Percentiles rank a stretch among this genome's conserved stretches.
phyloP scores from a whole-genome alignment of 2,113 vertebrate species.

The Trogon melanurus region DNA sequence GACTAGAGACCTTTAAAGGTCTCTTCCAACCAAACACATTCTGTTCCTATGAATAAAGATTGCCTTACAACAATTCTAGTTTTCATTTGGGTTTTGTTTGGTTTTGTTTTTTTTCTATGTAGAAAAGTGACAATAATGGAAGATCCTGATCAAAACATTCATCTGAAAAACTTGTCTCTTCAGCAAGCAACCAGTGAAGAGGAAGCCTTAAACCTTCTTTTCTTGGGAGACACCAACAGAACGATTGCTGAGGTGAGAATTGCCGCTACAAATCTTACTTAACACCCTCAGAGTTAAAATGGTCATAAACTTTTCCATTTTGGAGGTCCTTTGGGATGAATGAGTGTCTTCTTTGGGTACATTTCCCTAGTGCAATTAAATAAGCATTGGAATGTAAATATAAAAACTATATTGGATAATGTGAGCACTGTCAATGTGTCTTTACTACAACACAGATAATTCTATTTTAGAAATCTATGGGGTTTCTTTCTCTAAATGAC shows the following conservation, averaged over 20 bases:
- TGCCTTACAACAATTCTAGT: background rate
- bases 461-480: background rate
- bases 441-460: background rate
- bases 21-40: too few relatives aligned
- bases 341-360: background rate
- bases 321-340: background rate
- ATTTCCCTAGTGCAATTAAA: background rate
- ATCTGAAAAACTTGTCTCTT: slow-evolving; percentile 93
- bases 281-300: background rate
- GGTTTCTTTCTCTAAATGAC: background rate
- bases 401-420: background rate
- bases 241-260: slow-evolving; percentile 93
- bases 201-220: slow-evolving; percentile 93
- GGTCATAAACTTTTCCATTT: background rate
- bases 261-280: background rate
- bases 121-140: slow-evolving; percentile 95
- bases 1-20: too few relatives aligned
- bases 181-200: slow-evolving; percentile 91
- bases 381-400: background rate
- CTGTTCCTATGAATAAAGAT: background rate
- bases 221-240: slow-evolving; percentile 96
- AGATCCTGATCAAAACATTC: slow-evolving; percentile 94
- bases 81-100: background rate
- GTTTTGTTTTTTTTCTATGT: background rate
- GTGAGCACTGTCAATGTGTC: background rate